These are phyloP conservation scores for Parelbella ahira DNA, from an alignment of 2,888 invertebrate species.

Conservation along the genomic window DNA sequence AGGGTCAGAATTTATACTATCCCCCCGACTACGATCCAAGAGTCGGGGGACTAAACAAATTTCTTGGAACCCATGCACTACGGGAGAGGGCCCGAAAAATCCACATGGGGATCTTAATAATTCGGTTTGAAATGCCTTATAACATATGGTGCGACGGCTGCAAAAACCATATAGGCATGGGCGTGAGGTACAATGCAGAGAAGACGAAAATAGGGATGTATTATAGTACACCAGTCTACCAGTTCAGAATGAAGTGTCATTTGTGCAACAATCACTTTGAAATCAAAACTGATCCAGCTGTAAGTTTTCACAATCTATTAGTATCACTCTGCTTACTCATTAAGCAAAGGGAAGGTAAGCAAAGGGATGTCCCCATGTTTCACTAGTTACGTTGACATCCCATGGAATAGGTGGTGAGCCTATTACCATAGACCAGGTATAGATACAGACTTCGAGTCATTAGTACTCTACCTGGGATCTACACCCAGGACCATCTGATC, in stretches of 20 bases:
- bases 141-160: constrained; percentile 99
- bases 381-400: too few species aligned
- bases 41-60: constrained; percentile 96
- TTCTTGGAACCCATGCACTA: constrained; percentile 95
- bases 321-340: too few species aligned
- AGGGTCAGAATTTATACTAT: constrained; percentile 98
- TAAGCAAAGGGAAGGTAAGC: too few species aligned
- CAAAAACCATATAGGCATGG: constrained; percentile 99
- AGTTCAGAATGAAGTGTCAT: constrained; percentile 99
- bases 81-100: constrained; percentile 98
- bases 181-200: constrained; percentile 97
- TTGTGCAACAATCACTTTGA: constrained; percentile 98
- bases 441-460: too few species aligned
- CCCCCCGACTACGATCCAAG: constrained; percentile 99
- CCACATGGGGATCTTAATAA: constrained; percentile 95
- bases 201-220: constrained; percentile 98
- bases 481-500: too few species aligned
- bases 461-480: too few species aligned
- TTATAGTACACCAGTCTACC: constrained; percentile 97
- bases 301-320: constrained; percentile 64
- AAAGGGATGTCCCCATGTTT: too few species aligned
- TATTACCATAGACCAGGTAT: too few species aligned
- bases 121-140: constrained; percentile 99
- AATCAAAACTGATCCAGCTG: constrained; percentile 98
- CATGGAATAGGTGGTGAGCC: too few species aligned